Evolutionary conservation across 2,888 invertebrate genomes (phyloP).

Genomic region (Epiblema foenella): DNA sequence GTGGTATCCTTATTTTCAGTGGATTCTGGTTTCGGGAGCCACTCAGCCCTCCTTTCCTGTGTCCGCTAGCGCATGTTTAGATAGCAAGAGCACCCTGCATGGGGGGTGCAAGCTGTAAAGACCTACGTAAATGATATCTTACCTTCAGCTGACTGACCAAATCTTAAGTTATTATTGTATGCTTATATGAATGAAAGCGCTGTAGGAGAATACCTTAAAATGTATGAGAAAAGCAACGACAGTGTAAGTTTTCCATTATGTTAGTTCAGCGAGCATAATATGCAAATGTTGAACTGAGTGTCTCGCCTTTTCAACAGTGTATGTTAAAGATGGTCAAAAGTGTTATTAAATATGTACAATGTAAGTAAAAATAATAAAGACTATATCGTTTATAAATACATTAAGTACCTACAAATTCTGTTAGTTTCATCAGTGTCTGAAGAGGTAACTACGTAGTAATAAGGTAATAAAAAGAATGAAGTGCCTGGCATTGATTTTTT

Average conservation of each 20-base stretch:
- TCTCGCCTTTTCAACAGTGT: slow-evolving; percentile 14
- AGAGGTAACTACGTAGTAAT: neutral
- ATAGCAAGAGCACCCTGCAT: too few relatives aligned
- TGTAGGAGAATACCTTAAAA: neutral
- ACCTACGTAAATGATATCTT: too few relatives aligned
- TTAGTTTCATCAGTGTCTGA: slow-evolving; percentile 8
- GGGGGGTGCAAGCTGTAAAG: too few relatives aligned
- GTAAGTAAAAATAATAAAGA: slow-evolving; percentile 5
- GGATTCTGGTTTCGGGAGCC: too few relatives aligned
- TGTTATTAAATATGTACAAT: slow-evolving; percentile 23
- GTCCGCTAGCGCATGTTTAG: too few relatives aligned
- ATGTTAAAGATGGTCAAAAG: slow-evolving; percentile 3
- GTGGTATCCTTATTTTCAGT: too few relatives aligned
- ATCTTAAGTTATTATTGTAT: too few relatives aligned
- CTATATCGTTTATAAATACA: slow-evolving; percentile 1
- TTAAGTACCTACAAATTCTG: neutral
- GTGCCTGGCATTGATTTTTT: neutral
- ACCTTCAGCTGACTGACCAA: too few relatives aligned
- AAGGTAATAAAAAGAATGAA: neutral
- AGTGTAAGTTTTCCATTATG: slow-evolving; percentile 31
- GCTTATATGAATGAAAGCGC: too few relatives aligned
- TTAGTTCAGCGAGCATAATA: slow-evolving; percentile 8
- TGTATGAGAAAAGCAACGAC: neutral
- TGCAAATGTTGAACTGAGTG: slow-evolving; percentile 33
- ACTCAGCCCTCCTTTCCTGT: too few relatives aligned